Conservation (phyloP, 2,888 invertebrate genomes). For the Tenthredo amoena region DNA sequence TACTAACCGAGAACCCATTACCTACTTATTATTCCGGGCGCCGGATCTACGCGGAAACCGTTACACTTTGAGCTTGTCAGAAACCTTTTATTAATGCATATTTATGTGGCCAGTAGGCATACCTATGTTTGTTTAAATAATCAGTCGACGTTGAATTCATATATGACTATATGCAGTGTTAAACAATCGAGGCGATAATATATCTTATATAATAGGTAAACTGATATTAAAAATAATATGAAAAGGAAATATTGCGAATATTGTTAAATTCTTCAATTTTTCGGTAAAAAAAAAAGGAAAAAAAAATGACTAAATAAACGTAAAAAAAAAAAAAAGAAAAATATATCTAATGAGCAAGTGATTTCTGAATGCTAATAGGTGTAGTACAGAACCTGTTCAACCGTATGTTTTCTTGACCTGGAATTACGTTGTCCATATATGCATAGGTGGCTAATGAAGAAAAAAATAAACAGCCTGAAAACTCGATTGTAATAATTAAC, state of each 20-base stretch:
- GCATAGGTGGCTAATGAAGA: background rate
- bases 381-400: background rate
- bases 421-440: background rate
- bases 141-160: background rate
- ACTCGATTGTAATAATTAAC: slow-evolving; percentile 40
- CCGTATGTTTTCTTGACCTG: slow-evolving; percentile 41
- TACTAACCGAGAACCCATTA: slow-evolving; percentile 50
- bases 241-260: background rate
- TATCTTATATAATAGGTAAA: too few species aligned
- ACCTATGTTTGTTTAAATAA: slow-evolving; percentile 39
- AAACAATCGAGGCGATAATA: background rate
- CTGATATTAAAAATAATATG: too few species aligned
- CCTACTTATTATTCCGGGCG: slow-evolving; percentile 53
- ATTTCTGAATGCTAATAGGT: background rate
- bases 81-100: slow-evolving; percentile 31
- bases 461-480: slow-evolving; percentile 20
- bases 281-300: background rate
- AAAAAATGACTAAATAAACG: background rate
- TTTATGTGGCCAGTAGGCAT: background rate
- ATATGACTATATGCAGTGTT: background rate
- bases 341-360: background rate
- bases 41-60: slow-evolving; percentile 46
- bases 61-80: slow-evolving; percentile 42
- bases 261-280: background rate
- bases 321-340: background rate